phyloP scores from a whole-genome alignment of 1,140 invertebrate species.

The Drosophila navojoa region DNA sequence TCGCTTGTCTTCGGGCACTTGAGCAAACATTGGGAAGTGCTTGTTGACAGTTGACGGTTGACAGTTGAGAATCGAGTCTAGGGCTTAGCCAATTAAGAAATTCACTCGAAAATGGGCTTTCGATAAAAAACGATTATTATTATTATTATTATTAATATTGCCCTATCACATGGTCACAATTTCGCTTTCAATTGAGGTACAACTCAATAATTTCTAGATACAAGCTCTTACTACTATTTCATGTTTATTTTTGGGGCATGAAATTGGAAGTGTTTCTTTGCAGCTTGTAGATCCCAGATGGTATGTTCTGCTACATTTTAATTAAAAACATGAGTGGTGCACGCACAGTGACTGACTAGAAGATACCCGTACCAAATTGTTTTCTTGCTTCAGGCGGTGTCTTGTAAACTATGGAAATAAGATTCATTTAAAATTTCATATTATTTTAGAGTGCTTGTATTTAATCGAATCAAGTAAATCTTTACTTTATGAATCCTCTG shows the following conservation, averaged over 20 bases:
- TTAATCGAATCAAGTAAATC: too few relatives aligned
- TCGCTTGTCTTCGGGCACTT: slow-evolving; percentile 18
- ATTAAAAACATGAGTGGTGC: slow-evolving; percentile 33
- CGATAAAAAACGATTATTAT: not conserved
- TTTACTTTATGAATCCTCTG: too few relatives aligned
- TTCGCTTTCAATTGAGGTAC: slow-evolving; percentile 13
- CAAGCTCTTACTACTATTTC: slow-evolving; percentile 21
- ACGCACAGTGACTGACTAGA: not conserved
- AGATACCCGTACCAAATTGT: too few relatives aligned
- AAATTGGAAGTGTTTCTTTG: slow-evolving; percentile 38
- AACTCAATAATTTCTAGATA: slow-evolving; percentile 23
- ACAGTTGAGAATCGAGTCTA: slow-evolving; percentile 1
- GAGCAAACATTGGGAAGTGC: slow-evolving; percentile 30
- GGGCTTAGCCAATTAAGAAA: slow-evolving; percentile 48
- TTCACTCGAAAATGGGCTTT: slow-evolving; percentile 20
- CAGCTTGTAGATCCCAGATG: slow-evolving; percentile 29
- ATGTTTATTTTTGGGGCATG: slow-evolving; percentile 39
- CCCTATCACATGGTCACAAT: slow-evolving; percentile 30
- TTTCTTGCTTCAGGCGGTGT: too few relatives aligned
- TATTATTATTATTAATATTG: not conserved
- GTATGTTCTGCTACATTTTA: slow-evolving; percentile 45
- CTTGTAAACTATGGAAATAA: too few relatives aligned
- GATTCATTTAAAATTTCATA: too few relatives aligned
- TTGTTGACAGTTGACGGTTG: slow-evolving; percentile 8
- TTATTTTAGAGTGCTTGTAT: too few relatives aligned